phyloP scores from a whole-genome alignment of 2,888 invertebrate genomes.

The Yponomeuta sedellus region DNA sequence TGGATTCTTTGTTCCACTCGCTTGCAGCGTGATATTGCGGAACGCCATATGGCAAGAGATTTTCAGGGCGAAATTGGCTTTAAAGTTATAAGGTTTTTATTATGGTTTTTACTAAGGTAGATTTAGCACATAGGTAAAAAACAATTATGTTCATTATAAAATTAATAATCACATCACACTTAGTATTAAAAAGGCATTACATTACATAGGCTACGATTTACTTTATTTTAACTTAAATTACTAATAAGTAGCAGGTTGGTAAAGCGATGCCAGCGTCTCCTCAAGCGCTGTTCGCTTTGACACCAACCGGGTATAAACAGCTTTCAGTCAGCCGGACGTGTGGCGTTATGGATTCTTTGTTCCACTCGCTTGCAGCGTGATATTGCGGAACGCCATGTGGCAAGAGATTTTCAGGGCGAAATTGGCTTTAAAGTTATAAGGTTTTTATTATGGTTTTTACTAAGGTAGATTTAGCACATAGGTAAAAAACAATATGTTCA shows the following conservation, averaged over 20 bases:
- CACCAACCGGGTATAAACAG: background rate
- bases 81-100: no score
- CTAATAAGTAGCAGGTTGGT: no score
- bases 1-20: background rate
- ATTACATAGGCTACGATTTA: no score
- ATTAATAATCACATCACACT: no score
- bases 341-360: constrained; percentile 1
- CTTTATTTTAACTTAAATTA: no score
- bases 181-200: no score
- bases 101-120: no score
- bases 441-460: no score
- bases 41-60: background rate
- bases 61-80: background rate
- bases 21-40: background rate
- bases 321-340: background rate
- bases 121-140: no score
- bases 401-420: background rate
- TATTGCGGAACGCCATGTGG: background rate
- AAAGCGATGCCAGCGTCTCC: background rate
- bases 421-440: background rate
- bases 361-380: background rate
- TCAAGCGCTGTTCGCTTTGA: background rate
- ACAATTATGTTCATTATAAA: no score
- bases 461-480: no score
- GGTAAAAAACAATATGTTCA: no score